Evolutionary conservation across 2,113 vertebrate genomes (phyloP).

Genomic region (Origma solitaria): DNA sequence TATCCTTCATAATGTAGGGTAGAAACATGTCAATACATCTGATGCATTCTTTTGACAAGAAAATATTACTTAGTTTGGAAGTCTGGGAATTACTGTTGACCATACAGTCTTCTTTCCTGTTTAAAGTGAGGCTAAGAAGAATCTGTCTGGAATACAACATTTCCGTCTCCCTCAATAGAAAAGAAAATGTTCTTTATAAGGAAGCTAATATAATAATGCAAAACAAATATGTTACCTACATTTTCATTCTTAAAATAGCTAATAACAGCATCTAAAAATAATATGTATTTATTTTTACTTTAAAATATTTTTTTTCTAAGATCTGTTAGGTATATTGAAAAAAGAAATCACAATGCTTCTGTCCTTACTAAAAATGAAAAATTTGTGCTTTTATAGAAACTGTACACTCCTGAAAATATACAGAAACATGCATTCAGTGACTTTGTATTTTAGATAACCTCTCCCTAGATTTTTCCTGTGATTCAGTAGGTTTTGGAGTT

Average conservation of each 20-base stretch:
- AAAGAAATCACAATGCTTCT: background rate
- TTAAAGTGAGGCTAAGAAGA: background rate
- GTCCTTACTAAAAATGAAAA: background rate
- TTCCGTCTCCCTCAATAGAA: background rate
- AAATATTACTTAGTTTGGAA: background rate
- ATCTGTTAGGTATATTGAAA: background rate
- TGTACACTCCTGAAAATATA: background rate
- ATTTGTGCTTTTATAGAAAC: background rate
- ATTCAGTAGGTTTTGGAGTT: background rate
- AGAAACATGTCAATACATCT: background rate
- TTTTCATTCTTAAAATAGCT: background rate
- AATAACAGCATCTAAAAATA: background rate
- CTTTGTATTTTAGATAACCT: background rate
- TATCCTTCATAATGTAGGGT: background rate
- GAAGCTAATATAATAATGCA: background rate
- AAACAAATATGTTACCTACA: background rate
- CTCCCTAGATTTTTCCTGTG: background rate
- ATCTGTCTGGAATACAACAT: background rate
- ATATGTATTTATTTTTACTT: background rate
- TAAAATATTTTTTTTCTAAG: background rate
- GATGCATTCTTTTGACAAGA: background rate
- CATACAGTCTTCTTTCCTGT: background rate
- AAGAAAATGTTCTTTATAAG: background rate
- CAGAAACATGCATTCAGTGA: background rate
- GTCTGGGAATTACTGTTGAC: background rate